Conservation (phyloP, 2,113 vertebrate genomes). For the Coreoperca whiteheadi region DNA sequence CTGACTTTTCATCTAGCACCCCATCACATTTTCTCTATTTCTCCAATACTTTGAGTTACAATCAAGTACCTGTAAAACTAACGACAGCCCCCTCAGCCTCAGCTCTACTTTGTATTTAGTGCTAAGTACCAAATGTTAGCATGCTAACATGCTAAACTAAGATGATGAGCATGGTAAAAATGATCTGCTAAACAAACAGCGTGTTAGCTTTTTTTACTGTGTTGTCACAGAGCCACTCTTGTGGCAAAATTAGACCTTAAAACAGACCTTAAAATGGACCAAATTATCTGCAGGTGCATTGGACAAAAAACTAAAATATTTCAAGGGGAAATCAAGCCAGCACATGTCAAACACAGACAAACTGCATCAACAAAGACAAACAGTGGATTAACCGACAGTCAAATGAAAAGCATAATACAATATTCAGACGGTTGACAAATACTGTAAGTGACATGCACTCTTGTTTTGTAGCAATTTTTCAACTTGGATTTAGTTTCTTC, state of each 20-base stretch:
- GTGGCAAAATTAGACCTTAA: not conserved
- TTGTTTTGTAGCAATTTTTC: not conserved
- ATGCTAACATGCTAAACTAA: not conserved
- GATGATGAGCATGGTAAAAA: not conserved
- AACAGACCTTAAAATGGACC: not conserved
- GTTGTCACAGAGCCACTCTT: not conserved
- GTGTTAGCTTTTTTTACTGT: not conserved
- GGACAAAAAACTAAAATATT: not conserved
- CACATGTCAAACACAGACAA: not conserved
- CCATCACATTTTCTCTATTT: too few species aligned
- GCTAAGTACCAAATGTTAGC: not conserved
- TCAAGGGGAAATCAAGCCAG: not conserved
- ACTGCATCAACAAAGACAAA: not conserved
- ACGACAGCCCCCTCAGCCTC: too few species aligned
- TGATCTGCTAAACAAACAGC: not conserved
- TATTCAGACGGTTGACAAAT: not conserved
- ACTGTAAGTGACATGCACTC: not conserved
- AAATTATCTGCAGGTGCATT: not conserved
- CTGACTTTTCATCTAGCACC: too few species aligned
- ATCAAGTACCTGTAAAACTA: too few species aligned
- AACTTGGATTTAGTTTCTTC: not conserved
- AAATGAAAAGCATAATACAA: not conserved
- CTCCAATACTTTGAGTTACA: too few species aligned
- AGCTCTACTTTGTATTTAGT: not conserved
- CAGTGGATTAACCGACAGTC: not conserved